phyloP scores from a whole-genome alignment of 2,888 invertebrate genomes.

The Lomographa bimaculata region DNA sequence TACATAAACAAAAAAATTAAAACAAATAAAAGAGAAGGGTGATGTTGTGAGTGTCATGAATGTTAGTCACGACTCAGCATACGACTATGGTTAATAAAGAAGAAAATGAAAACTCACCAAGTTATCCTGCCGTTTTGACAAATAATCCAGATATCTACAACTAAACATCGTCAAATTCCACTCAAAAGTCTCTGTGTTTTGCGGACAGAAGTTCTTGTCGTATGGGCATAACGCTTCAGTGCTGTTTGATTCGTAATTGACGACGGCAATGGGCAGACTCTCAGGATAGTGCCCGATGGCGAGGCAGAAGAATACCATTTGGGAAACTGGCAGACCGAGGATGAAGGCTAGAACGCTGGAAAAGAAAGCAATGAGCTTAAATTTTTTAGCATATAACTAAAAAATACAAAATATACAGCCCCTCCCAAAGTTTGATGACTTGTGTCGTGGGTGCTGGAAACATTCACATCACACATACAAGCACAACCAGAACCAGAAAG shows the following conservation, averaged over 20 bases:
- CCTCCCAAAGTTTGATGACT: too few species aligned
- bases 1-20: too few species aligned
- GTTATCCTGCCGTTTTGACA: conserved; percentile 86
- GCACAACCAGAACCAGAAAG: too few species aligned
- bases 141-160: conserved; percentile 89
- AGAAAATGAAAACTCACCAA: conserved; percentile 79
- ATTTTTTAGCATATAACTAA: too few species aligned
- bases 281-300: conserved; percentile 94
- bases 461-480: too few species aligned
- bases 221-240: conserved; percentile 73
- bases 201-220: conserved; percentile 79
- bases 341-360: conserved; percentile 91
- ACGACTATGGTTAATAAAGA: conserved; percentile 2
- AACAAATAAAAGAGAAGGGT: too few species aligned
- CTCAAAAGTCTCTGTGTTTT: conserved; percentile 59
- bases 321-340: conserved; percentile 92
- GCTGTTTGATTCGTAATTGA: conserved; percentile 89
- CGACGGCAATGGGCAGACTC: conserved; percentile 89
- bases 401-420: too few species aligned
- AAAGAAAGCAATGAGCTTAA: too few species aligned
- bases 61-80: background rate
- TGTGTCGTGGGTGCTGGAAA: too few species aligned
- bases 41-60: conserved; percentile 8
- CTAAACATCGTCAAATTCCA: conserved; percentile 87
- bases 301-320: conserved; percentile 94